These are phyloP conservation scores for Myotis myotis DNA, from an alignment of 2,797 vertebrate species.

Conservation along the genomic window DNA sequence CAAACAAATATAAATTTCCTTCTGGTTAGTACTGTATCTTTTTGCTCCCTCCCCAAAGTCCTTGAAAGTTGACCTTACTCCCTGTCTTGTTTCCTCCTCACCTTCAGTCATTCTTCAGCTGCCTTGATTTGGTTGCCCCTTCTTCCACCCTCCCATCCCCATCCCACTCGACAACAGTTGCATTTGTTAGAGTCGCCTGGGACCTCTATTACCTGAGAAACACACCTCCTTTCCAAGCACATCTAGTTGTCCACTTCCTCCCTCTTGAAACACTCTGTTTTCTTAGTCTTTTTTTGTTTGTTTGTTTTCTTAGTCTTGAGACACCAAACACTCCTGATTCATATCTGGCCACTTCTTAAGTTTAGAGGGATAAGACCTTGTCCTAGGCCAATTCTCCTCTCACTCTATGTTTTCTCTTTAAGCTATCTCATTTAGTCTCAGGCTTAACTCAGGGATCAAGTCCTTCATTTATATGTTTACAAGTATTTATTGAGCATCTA, in stretches of 20 bases:
- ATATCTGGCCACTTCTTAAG: background rate
- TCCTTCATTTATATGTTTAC: background rate
- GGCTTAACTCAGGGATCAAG: background rate
- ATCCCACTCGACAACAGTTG: background rate
- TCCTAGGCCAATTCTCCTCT: background rate
- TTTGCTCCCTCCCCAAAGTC: background rate
- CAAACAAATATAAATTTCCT: background rate
- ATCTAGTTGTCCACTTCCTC: background rate
- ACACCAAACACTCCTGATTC: background rate
- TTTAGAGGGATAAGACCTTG: background rate
- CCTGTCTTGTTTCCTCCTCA: background rate
- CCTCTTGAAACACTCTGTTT: background rate
- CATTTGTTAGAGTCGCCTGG: background rate
- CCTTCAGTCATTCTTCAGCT: background rate
- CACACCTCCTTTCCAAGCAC: background rate
- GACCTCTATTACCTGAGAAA: background rate
- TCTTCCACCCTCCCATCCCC: too few species aligned
- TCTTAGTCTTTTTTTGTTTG: background rate
- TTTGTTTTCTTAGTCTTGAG: background rate
- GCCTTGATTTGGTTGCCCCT: background rate
- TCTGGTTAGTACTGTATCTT: background rate
- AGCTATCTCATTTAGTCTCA: background rate
- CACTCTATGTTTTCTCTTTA: background rate
- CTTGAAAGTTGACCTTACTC: background rate
- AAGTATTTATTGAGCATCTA: background rate